Percentiles rank a stretch among this genome's conserved stretches.
These are phyloP conservation scores for Pseudococcus viburni DNA, from an alignment of 2,888 invertebrate species.

Conservation along the genomic window DNA sequence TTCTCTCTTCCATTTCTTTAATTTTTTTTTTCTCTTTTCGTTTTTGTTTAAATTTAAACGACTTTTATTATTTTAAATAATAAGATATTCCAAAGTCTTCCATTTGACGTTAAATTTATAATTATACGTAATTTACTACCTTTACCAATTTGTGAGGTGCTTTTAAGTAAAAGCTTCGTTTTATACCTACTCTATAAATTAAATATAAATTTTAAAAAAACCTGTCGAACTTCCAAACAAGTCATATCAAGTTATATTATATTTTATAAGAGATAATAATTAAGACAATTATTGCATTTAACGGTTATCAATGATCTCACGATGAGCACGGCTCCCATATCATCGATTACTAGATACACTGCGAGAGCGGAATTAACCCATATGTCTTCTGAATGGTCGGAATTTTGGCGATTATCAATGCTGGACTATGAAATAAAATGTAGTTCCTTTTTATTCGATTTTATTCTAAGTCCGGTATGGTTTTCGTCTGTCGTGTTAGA, in stretches of 20 bases:
- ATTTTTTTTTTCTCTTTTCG: neutral
- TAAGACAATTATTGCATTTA: conserved; percentile 49
- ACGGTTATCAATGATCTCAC: conserved; percentile 55
- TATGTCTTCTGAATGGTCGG: neutral
- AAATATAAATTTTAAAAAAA: neutral
- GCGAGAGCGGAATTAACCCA: neutral
- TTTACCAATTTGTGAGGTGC: conserved; percentile 54
- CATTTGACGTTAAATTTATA: conserved; percentile 32
- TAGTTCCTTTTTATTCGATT: conserved; percentile 54
- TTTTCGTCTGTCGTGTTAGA: conserved; percentile 27
- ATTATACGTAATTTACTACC: conserved; percentile 37
- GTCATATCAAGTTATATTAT: conserved; percentile 53
- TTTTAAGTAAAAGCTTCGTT: conserved; percentile 49
- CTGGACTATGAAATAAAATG: conserved; percentile 48
- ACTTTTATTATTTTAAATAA: conserved; percentile 53
- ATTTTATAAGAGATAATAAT: conserved; percentile 29
- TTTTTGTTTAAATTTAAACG: conserved; percentile 15
- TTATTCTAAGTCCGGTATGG: conserved; percentile 36
- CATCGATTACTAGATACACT: neutral
- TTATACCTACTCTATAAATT: conserved; percentile 22
- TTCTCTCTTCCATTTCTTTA: conserved; percentile 17
- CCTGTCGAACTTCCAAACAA: conserved; percentile 50
- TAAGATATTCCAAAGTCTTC: conserved; percentile 55
- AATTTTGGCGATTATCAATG: conserved; percentile 23
- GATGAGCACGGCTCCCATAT: conserved; percentile 24